Conservation (phyloP, 2,113 vertebrate species). For the Anarhynchus alexandrinus region DNA sequence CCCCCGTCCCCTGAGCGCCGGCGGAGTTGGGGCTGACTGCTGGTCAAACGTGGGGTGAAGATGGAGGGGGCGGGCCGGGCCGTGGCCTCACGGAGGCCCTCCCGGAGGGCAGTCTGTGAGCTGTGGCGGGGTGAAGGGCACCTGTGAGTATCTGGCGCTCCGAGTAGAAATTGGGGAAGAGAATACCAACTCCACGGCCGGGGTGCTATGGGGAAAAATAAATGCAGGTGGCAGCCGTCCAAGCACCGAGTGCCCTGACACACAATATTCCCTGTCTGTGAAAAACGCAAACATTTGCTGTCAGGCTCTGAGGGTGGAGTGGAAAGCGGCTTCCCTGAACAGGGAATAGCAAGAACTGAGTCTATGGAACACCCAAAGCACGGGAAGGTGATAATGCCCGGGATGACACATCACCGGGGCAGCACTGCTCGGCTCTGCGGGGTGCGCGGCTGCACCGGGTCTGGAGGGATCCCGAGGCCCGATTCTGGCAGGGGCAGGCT, state of each 20-base stretch:
- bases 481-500: too few relatives aligned
- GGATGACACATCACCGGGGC: fast-evolving
- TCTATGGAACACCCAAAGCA: neutral
- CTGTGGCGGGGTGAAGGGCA: neutral
- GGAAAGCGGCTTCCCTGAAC: neutral
- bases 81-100: neutral
- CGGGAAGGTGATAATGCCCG: neutral
- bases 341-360: neutral
- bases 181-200: fast-evolving
- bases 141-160: neutral
- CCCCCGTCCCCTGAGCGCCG: neutral
- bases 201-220: neutral
- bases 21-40: fast-evolving
- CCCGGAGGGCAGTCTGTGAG: neutral
- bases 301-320: neutral
- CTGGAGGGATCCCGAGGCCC: neutral
- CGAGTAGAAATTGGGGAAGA: fast-evolving
- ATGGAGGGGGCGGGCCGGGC: neutral
- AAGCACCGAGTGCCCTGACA: neutral
- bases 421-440: neutral
- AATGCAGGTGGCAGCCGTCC: neutral
- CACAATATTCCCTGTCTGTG: neutral
- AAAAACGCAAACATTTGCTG: neutral
- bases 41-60: neutral
- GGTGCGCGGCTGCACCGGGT: fast-evolving